Evolutionary conservation across 1,140 invertebrate genomes (phyloP).

Genomic region (Drosophila sproati): DNA sequence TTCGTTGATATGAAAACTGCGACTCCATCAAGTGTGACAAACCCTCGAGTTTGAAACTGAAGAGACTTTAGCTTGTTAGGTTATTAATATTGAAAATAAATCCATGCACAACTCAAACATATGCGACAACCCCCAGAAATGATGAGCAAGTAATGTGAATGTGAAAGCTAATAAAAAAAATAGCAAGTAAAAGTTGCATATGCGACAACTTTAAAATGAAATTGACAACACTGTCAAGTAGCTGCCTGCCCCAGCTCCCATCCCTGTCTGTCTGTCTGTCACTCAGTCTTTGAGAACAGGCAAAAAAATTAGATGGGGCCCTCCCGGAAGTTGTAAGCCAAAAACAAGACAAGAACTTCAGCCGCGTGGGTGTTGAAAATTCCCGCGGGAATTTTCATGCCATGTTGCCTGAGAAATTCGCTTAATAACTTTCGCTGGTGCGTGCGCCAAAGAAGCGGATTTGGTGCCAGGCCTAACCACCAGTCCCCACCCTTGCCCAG

Average conservation of each 20-base stretch:
- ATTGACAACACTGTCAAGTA: conserved; percentile 74
- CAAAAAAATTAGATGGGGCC: conserved; percentile 50
- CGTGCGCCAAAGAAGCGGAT: conserved; percentile 27
- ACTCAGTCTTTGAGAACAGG: conserved; percentile 19
- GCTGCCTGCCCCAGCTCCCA: conserved; percentile 37
- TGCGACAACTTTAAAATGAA: conserved; percentile 74
- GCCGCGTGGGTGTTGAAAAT: conserved; percentile 63
- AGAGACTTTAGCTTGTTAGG: background rate
- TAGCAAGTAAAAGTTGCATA: conserved; percentile 56
- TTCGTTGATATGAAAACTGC: background rate
- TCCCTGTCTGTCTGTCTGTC: conserved; percentile 16
- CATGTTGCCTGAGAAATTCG: conserved; percentile 76
- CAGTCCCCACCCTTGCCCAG: background rate
- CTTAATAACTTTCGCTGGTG: conserved; percentile 73
- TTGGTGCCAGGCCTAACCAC: conserved; percentile 13
- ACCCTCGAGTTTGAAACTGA: background rate
- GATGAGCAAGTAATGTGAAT: conserved; percentile 10
- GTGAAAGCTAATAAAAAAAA: conserved; percentile 33
- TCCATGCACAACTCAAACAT: conserved; percentile 45
- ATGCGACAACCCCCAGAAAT: conserved; percentile 19
- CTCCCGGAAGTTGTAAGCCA: conserved; percentile 45
- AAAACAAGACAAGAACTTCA: conserved; percentile 50
- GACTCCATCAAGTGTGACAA: conserved; percentile 35
- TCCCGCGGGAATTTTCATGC: conserved; percentile 78
- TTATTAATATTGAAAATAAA: conserved; percentile 51